These are phyloP conservation scores for Columba livia DNA, from an alignment of 2,113 vertebrate species.

Conservation along the genomic window DNA sequence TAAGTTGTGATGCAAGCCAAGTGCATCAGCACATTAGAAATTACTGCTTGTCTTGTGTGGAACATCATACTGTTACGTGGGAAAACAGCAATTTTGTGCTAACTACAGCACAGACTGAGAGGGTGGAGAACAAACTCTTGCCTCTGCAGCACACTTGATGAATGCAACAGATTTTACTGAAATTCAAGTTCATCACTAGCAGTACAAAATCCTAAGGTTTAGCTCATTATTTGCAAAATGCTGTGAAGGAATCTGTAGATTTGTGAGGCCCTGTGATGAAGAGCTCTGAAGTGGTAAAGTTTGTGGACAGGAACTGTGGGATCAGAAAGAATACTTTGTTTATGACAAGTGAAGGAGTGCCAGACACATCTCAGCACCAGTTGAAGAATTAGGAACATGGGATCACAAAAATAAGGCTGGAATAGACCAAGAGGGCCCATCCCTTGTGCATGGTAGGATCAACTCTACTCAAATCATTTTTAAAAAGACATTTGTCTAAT, in stretches of 20 bases:
- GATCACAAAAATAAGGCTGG: not conserved
- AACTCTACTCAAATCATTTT: slow-evolving; percentile 7
- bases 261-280: not conserved
- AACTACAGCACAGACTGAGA: not conserved
- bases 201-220: not conserved
- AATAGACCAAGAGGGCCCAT: not conserved
- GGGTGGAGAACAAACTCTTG: not conserved
- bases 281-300: not conserved
- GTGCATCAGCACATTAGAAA: not conserved
- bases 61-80: not conserved
- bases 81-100: not conserved
- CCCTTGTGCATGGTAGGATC: not conserved
- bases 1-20: not conserved
- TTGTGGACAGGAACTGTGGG: not conserved
- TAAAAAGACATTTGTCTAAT: not conserved
- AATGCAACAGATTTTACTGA: not conserved
- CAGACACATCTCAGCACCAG: not conserved
- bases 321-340: slow-evolving; percentile 29
- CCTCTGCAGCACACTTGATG: not conserved
- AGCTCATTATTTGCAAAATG: not conserved
- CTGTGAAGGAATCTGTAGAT: not conserved
- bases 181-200: not conserved
- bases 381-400: not conserved
- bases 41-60: not conserved
- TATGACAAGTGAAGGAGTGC: not conserved